Conservation (phyloP, 2,797 vertebrate species). For the Gorsachius magnificus region DNA sequence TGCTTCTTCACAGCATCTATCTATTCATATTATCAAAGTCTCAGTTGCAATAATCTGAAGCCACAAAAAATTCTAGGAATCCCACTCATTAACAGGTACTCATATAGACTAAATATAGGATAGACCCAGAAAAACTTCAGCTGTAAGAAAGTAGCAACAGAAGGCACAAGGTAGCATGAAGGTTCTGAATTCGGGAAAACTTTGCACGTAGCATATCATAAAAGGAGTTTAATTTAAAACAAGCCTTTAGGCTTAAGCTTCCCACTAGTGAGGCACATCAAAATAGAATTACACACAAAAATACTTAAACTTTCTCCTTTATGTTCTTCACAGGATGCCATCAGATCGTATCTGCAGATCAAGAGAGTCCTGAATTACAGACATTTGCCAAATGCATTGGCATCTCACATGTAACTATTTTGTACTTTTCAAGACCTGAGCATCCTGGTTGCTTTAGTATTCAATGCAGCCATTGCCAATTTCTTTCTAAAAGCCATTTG, state of each 20-base stretch:
- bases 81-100: neutral
- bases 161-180: neutral
- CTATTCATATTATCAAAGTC: neutral
- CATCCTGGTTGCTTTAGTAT: neutral
- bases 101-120: neutral
- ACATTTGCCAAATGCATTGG: neutral
- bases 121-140: neutral
- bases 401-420: neutral
- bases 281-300: neutral
- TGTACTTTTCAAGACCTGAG: neutral
- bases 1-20: neutral
- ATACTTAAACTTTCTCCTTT: neutral
- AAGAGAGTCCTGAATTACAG: neutral
- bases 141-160: neutral
- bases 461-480: neutral
- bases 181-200: neutral
- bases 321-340: neutral
- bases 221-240: neutral
- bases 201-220: neutral
- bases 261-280: neutral
- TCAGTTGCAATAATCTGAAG: neutral
- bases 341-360: neutral
- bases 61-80: neutral
- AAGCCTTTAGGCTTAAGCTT: neutral
- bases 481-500: conserved; percentile 42